Base-by-base conservation (phyloP, 2,888 invertebrate species). In the Apoderus coryli region DNA sequence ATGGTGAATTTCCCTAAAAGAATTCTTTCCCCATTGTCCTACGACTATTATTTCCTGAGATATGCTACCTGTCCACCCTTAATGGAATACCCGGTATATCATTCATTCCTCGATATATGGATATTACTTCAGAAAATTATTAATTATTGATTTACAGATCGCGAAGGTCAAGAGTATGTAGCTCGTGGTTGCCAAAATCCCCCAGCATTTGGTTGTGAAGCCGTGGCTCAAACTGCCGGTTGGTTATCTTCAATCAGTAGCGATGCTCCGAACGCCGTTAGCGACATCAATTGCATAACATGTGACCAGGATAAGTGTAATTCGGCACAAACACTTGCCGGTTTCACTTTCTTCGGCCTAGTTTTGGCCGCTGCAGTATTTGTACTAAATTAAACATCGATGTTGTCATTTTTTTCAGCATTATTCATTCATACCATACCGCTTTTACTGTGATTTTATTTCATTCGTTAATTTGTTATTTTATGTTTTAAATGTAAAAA, bases 271-370 rank as follows among this genome's bases (percentile, higher is more conserved):
- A 32, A 45, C 0, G 25, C 44, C 19, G 26, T 42, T 11, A 36
- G 38, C 15, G 39, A 48, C 25, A 25, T 49, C n/a, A 30, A 40
- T 10, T 55, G 55, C 38, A 44, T 37, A 30, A 48, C 49, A 16
- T 55, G 55, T 41, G 46, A 50, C 23, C 42, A 43, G 4, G 55
- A 55, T 31, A 50, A 53, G 31, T 55, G 55, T 34, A 55, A 55
- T 31, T 50, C 53, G 3, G 51, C 53, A 12, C 35, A 29, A 31
- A 47, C 34, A 29, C 31, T 38, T 16, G 35, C 41, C 14, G 44
- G 36, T 37, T 39, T 43, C 27, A 42, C 49, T 4, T 25, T 52
- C 12, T 13, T 50, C 14, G 49, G 48, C 15, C 27, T 55, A 9
- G 15, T 52, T 10, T 31, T 49, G 13, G 53, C 53, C 4, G 38